Evolutionary conservation across 2,888 invertebrate species (phyloP).

Genomic region (Hypena proboscidalis): DNA sequence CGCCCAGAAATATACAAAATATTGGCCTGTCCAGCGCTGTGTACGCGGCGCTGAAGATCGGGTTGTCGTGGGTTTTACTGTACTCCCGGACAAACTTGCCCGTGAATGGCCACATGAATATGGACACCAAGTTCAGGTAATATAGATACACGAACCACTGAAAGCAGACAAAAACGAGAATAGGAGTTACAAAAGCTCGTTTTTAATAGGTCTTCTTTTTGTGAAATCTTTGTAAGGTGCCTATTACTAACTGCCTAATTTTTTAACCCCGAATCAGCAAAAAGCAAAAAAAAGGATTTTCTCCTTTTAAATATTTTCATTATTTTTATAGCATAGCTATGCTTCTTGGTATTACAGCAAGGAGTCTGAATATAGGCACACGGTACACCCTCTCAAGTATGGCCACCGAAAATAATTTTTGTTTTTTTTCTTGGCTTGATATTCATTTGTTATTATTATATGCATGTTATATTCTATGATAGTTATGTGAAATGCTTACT

Average conservation of each 20-base stretch:
- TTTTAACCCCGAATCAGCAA: no score
- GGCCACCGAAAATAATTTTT: background rate
- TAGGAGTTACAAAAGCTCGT: no score
- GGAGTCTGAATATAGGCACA: no score
- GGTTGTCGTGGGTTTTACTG: no score
- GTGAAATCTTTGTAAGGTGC: no score
- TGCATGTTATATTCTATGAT: background rate
- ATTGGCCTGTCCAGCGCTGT: constrained; percentile 25
- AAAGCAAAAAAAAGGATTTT: no score
- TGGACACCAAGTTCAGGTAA: constrained; percentile 6
- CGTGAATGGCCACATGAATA: constrained; percentile 20
- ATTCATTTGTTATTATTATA: background rate
- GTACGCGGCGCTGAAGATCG: constrained; percentile 18
- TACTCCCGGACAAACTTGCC: constrained; percentile 17
- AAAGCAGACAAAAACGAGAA: constrained; percentile 5
- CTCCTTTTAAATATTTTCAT: no score
- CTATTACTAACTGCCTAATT: no score
- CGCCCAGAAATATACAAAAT: constrained; percentile 18
- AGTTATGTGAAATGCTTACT: no score
- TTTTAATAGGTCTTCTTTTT: background rate
- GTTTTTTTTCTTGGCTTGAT: background rate
- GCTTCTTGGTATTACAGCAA: no score
- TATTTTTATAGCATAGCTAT: no score
- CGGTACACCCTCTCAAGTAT: no score
- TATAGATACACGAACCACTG: constrained; percentile 37